phyloP scores from a whole-genome alignment of 2,888 invertebrate genomes.

The Candidula unifasciata region DNA sequence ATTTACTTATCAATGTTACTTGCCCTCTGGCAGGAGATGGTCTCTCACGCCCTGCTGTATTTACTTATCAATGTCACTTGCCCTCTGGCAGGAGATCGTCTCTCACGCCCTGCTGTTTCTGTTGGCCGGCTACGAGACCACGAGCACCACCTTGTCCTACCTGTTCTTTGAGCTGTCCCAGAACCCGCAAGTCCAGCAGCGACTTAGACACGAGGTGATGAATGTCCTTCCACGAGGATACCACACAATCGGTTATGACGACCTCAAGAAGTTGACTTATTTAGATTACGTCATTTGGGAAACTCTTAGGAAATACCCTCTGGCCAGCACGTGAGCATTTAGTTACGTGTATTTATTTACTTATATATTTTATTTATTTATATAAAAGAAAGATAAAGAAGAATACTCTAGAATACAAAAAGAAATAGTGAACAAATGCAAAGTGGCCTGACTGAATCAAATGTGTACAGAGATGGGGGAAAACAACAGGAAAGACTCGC shows the following conservation, averaged over 20 bases:
- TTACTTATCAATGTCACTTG: background rate
- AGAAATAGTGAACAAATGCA: too few species aligned
- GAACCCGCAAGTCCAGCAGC: conserved; percentile 78
- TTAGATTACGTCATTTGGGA: conserved; percentile 79
- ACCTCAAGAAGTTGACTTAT: conserved; percentile 74
- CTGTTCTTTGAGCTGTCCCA: conserved; percentile 79
- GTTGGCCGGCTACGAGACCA: conserved; percentile 81
- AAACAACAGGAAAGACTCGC: too few species aligned
- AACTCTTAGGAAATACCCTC: conserved; percentile 78
- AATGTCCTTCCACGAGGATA: conserved; percentile 65
- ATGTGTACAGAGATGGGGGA: too few species aligned
- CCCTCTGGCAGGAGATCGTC: conserved; percentile 70
- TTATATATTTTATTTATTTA: too few species aligned
- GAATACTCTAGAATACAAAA: too few species aligned
- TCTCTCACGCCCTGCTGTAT: background rate
- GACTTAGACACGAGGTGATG: conserved; percentile 78
- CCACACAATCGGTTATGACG: conserved; percentile 68
- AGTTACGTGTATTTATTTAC: background rate
- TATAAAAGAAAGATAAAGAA: too few species aligned
- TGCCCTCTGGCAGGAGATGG: too few species aligned
- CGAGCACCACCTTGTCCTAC: conserved; percentile 79
- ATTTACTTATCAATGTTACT: too few species aligned
- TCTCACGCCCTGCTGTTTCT: conserved; percentile 78
- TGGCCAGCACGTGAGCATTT: conserved; percentile 73
- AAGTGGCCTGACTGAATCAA: too few species aligned